Conservation (phyloP, 1,140 invertebrate species). For the Camponotus pennsylvanicus region DNA sequence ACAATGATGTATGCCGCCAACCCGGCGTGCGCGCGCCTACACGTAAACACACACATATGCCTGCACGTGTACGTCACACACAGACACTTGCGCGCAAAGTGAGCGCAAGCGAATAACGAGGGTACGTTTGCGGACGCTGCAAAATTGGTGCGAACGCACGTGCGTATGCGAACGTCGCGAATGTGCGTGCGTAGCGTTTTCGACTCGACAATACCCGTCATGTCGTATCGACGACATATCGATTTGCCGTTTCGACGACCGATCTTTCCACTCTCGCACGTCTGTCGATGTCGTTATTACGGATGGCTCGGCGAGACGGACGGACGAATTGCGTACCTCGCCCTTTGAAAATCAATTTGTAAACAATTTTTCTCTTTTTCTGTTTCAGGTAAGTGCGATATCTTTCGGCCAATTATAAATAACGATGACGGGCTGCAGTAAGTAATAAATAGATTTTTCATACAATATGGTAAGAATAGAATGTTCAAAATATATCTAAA, state of each 20-base stretch:
- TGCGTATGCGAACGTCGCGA: conserved; percentile 33
- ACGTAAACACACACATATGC: background rate
- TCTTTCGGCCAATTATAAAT: background rate
- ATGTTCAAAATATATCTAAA: background rate
- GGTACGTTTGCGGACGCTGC: conserved; percentile 47
- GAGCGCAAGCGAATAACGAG: conserved; percentile 55
- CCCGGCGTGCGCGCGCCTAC: conserved; percentile 26
- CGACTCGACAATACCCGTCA: conserved; percentile 59
- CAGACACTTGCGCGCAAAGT: conserved; percentile 13
- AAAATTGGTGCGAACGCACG: conserved; percentile 64
- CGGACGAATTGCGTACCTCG: conserved; percentile 49
- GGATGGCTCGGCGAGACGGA: conserved; percentile 60
- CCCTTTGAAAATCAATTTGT: conserved; percentile 8
- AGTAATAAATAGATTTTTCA: conserved; percentile 17
- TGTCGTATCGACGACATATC: conserved; percentile 67
- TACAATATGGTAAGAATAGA: background rate
- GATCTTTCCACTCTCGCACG: conserved; percentile 64
- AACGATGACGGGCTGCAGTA: background rate
- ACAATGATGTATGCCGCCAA: conserved; percentile 76
- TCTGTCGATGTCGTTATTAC: conserved; percentile 54
- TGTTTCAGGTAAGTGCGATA: conserved; percentile 81
- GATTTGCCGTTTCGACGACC: conserved; percentile 69
- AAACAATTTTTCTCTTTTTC: conserved; percentile 64
- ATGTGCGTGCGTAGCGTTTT: conserved; percentile 46
- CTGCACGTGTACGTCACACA: background rate